Evolutionary conservation across 2,888 invertebrate genomes (phyloP), one percentile per base, ranked within the genome.

Genomic region (Polymixis flavicincta): DNA sequence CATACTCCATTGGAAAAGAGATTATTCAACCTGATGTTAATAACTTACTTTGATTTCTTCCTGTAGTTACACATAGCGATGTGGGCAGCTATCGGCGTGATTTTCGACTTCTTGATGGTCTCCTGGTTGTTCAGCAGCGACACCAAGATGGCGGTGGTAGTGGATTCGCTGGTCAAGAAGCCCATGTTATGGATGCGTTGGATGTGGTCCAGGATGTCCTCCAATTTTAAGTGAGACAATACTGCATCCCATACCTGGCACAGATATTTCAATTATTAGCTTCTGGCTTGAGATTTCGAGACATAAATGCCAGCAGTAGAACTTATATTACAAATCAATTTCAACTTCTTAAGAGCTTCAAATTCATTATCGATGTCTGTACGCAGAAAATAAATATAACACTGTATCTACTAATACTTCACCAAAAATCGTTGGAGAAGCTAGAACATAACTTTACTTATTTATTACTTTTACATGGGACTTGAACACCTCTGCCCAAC

Each of bases 161-260:
- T 92, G 0, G 96, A 95, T 57, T 97, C 96, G 25, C 91, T 89
- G 2, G 97, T 97, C 52, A 98, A 90, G 87, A 97, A 97, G 11
- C 97, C 97, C 92, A 97, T 95, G 91, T 97, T 97, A 90, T 97
- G 97, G 73, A 98, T 96, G 89, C 97, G 97, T 82, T 97, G 97
- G 59, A 98, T 91, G 85, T 96, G 95, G 68, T 92, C 90, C 52
- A 98, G 88, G 50, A 98, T 88, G 22, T 96, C 95, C 57, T 93
- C 91, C 59, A 97, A 88, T 63, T 95, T 90, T 91, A 98, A 93
- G 76, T 96, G 94, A 0, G 97, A 96, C 70, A 98, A 89, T 64
- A 97, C 92, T 76, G 97, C 96, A 86, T 96, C 94, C 97, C 98
- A 98, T 61, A 98, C 96, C 97, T 98, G 86, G 5, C 48, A 59